Base-by-base conservation (phyloP, 2,888 invertebrate genomes). In the Shargacucullia verbasci region DNA sequence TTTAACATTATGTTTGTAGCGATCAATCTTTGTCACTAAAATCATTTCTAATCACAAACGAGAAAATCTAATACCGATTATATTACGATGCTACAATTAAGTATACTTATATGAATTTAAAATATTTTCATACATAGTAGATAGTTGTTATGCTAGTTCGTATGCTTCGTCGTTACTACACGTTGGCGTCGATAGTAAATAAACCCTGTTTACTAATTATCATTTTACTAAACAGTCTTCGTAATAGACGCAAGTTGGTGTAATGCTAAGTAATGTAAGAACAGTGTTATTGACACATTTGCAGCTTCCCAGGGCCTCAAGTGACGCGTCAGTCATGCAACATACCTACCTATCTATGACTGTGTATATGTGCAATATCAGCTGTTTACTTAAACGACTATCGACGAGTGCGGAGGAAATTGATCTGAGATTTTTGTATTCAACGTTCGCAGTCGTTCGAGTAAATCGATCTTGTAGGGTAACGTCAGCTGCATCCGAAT, bases 231-330 rank as follows among this genome's bases (percentile, higher is more conserved):
- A 20, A 20, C 20, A 20, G 20, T 41, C 11, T 15, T 14, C 14
- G 29, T 38, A 49, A 41, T 20, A 34, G 11, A 39, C 13, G 46
- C 13, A 48, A 48, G 50, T 49, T 54, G 33, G 45, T 31, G 58
- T 58, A 54, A 65, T 11, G 14, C 25, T 43, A 31, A 25, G 34
- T 64, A 70, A 47, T 34, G 34, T 47, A 70, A 65, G 39, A 49
- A 20, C n/a, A 29, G 7, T 25, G 43, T 49, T 54, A 44, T 39
- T 67, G 47, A 50, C 54, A 50, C 10, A 15, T 49, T 49, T 59
- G 10, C 11, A 37, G 25, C 14, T 15, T 39, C 13, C 31, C 39
- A 46, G 34, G 27, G 46, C 38, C 37, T 45, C 47, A 52, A 58
- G 66, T 65, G 50, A 71, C 44, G 34, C 34, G 15, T 38, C 34